A percentile compares a stretch with the other conserved stretches of the same genome.
Conservation (phyloP, 2,888 invertebrate genomes). For the Neoascia interrupta region DNA sequence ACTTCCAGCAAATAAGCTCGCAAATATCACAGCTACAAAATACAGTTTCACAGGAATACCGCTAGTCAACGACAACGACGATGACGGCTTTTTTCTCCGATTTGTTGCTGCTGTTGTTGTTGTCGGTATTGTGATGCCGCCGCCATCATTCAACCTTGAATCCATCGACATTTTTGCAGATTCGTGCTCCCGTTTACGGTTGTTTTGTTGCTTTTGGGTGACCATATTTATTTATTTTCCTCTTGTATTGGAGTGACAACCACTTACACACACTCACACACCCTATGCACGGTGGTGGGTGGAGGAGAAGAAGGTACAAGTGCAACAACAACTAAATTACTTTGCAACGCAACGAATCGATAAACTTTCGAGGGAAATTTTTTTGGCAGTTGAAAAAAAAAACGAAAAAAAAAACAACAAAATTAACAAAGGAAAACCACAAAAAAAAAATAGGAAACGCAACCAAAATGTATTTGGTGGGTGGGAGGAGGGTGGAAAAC, state of each 20-base stretch:
- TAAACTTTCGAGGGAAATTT: slow-evolving; percentile 2
- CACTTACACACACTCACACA: slow-evolving; percentile 28
- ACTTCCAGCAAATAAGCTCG: slow-evolving; percentile 71
- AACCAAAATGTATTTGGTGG: background rate
- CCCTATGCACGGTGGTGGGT: slow-evolving; percentile 24
- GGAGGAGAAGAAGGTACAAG: slow-evolving; percentile 14
- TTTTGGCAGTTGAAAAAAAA: background rate
- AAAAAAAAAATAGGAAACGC: background rate
- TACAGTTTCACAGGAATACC: slow-evolving; percentile 53
- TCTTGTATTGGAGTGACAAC: slow-evolving; percentile 11
- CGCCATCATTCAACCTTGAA: slow-evolving; percentile 49
- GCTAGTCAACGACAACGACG: too few relatives aligned
- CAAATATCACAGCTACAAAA: slow-evolving; percentile 72
- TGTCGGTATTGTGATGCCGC: slow-evolving; percentile 6
- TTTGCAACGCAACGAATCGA: slow-evolving; percentile 47
- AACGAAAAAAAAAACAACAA: too few relatives aligned
- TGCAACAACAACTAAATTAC: slow-evolving; percentile 15
- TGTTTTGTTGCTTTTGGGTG: background rate
- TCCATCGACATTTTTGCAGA: slow-evolving; percentile 46
- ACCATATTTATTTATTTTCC: slow-evolving; percentile 7
- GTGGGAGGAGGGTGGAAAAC: too few relatives aligned
- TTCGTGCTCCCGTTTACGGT: background rate
- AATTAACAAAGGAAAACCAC: too few relatives aligned
- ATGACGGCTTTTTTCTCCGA: slow-evolving; percentile 24
- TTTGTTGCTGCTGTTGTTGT: slow-evolving; percentile 20